Percentiles rank a stretch among this genome's conserved stretches.
These are phyloP conservation scores for Chascanopsetta lugubris DNA, from an alignment of 2,113 vertebrate genomes.

Conservation along the genomic window DNA sequence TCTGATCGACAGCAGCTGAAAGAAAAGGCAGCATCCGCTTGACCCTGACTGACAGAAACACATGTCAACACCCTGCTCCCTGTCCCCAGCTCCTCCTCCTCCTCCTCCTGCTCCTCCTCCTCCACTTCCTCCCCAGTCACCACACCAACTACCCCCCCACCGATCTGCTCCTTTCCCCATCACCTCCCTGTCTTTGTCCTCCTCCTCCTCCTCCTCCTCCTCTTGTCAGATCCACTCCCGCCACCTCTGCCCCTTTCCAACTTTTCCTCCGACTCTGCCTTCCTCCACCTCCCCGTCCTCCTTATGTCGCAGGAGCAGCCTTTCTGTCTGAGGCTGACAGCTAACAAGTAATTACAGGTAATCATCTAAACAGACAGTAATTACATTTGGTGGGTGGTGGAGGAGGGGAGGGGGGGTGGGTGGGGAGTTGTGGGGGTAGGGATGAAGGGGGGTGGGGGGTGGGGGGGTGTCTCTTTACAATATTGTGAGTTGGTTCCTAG, in stretches of 20 bases:
- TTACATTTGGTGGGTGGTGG: too few relatives aligned
- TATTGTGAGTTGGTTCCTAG: slow-evolving; percentile 54
- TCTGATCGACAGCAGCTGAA: slow-evolving; percentile 60
- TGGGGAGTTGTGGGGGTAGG: too few relatives aligned
- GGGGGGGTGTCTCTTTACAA: slow-evolving; percentile 68
- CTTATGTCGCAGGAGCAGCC: slow-evolving; percentile 36
- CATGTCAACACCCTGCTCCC: slow-evolving; percentile 65
- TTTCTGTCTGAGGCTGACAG: slow-evolving; percentile 78
- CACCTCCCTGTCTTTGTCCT: slow-evolving; percentile 26
- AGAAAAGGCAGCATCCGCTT: slow-evolving; percentile 54
- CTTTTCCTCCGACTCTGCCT: slow-evolving; percentile 29
- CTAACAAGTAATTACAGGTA: slow-evolving; percentile 85
- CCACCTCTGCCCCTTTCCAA: slow-evolving; percentile 37
- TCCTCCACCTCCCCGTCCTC: slow-evolving; percentile 32
- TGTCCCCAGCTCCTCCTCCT: slow-evolving; percentile 47
- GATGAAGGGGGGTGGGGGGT: too few relatives aligned
- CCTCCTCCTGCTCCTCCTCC: slow-evolving; percentile 36
- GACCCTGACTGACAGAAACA: slow-evolving; percentile 70
- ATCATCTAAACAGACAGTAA: slow-evolving; percentile 85
- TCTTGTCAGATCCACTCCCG: slow-evolving; percentile 30
- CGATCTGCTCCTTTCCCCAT: slow-evolving; percentile 9
- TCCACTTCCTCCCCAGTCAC: slow-evolving; percentile 25
- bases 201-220: slow-evolving; percentile 17
- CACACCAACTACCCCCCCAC: background rate
- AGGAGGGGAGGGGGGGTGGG: too few relatives aligned